Evolutionary conservation across 2,797 vertebrate genomes (phyloP), one percentile per base, ranked within the genome.

Genomic region (Pantherophis vulpinus): DNA sequence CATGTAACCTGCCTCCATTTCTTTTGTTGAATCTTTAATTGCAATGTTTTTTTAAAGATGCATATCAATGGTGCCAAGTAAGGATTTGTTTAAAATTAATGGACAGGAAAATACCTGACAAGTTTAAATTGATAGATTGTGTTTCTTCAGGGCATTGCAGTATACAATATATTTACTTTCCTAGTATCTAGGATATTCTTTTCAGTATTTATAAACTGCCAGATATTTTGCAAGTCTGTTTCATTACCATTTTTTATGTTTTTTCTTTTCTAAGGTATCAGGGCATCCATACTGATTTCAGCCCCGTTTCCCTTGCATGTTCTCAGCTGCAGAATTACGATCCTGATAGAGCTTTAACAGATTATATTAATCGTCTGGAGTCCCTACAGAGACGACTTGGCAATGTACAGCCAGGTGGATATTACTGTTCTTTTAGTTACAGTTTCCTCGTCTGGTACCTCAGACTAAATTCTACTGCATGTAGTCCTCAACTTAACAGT

Each of bases 281-380:
- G 8, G 91, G 97, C 37, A 3, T 96, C 94, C 95, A 97, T 0
- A 95, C 96, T 2, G 99, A 99, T 88, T 92, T 96, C 42, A 97
- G 96, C 93, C 97, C 98, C 0, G 97, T 97, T 5, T 97, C 98
- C 16, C 97, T 99, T 70, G 93, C 98, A 58, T 99, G 98, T 93
- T 98, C 99, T 92, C 99, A 99, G 90, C 98, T 99, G 95, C 99
- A 99, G 98, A 99, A 98, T 97, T 99, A 99, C 0, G 99, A 99
- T 93, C 99, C 99, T 0, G 99, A 99, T 93, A 97, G 99, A 93
- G 99, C 99, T 27, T 98, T 99, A 92, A 99, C 98, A 0, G 99
- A 99, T 97, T 99, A 99, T 94, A 99, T 99, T 98, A 97, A 98
- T 56, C 98, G 99, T 16, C 98, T 99, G 95, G 99, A 99, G 96